Conservation (phyloP, 2,888 invertebrate species). For the Tetragonisca angustula region DNA sequence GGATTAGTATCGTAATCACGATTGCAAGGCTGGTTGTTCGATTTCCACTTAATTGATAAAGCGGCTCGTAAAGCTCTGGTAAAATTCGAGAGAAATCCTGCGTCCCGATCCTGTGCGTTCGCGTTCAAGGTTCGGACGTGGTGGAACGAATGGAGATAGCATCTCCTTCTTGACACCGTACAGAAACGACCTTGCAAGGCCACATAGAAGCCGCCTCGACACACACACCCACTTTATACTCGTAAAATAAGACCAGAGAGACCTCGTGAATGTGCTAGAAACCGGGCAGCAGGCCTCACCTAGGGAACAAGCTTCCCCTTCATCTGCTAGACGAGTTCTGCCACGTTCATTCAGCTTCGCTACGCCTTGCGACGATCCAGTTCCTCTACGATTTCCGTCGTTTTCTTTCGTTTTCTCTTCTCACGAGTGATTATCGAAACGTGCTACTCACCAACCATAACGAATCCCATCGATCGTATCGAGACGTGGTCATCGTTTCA, state of each 20-base stretch:
- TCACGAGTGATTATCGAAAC: background rate
- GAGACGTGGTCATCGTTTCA: background rate
- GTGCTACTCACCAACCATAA: background rate
- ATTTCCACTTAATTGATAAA: constrained; percentile 29
- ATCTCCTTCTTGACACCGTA: constrained; percentile 47
- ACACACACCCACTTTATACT: constrained; percentile 62
- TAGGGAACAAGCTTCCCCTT: constrained; percentile 46
- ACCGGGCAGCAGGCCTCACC: constrained; percentile 38
- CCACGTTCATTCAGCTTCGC: constrained; percentile 55
- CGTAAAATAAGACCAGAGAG: constrained; percentile 61
- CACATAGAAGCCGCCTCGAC: constrained; percentile 60
- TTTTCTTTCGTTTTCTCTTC: constrained; percentile 13
- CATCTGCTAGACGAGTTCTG: constrained; percentile 50
- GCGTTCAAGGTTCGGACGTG: background rate
- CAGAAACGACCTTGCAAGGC: constrained; percentile 73
- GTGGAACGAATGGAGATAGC: constrained; percentile 14
- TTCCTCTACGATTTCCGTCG: constrained; percentile 68
- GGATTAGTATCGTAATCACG: constrained; percentile 13
- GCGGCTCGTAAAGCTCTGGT: constrained; percentile 1
- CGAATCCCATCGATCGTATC: background rate
- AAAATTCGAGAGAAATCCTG: background rate
- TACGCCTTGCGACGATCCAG: constrained; percentile 71
- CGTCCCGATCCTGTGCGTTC: too few species aligned
- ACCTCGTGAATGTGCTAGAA: constrained; percentile 43
- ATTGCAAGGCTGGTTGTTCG: background rate